Conservation (phyloP, 2,113 vertebrate genomes). For the Muscicapa adusta region DNA sequence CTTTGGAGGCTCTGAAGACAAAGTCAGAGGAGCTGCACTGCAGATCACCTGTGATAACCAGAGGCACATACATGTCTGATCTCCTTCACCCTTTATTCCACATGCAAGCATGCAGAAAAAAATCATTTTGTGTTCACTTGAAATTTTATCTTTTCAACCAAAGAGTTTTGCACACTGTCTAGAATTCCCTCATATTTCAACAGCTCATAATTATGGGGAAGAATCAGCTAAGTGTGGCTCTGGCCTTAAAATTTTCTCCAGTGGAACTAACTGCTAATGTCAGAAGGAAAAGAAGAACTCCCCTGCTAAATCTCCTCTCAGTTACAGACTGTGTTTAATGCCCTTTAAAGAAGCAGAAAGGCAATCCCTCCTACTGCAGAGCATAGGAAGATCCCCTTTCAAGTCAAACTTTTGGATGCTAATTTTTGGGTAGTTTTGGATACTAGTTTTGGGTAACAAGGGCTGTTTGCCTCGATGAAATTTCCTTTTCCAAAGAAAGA, state of each 20-base stretch:
- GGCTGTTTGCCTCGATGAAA: neutral
- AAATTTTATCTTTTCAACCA: neutral
- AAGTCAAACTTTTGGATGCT: neutral
- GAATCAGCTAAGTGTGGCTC: neutral
- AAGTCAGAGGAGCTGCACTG: neutral
- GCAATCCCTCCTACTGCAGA: neutral
- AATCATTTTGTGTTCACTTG: neutral
- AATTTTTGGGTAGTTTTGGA: neutral
- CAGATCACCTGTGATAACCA: neutral
- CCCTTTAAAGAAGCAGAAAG: neutral
- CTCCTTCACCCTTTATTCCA: neutral
- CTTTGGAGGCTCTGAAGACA: neutral
- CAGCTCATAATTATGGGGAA: neutral
- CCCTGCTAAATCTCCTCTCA: neutral
- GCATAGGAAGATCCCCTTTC: neutral
- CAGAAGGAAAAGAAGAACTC: neutral
- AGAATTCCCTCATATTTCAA: neutral
- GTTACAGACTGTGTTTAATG: neutral
- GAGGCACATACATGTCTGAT: neutral
- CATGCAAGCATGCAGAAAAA: neutral
- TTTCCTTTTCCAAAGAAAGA: neutral
- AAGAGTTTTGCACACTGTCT: fast-evolving
- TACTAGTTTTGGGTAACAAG: neutral
- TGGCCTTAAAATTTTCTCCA: neutral
- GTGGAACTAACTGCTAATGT: neutral